phyloP scores from a whole-genome alignment of 2,888 invertebrate genomes.

The Encarsia formosa region DNA sequence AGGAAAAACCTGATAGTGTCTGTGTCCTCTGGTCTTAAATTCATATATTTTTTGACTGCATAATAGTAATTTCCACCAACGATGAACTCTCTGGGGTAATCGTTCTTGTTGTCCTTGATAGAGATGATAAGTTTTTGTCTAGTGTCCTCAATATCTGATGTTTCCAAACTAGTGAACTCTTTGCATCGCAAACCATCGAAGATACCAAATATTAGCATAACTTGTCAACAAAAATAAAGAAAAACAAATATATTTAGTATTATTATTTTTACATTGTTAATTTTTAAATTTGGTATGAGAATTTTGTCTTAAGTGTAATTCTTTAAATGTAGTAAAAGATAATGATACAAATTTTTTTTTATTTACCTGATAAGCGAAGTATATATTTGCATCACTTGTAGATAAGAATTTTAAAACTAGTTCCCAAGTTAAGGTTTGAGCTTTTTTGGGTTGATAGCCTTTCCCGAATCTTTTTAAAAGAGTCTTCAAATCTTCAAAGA shows the following conservation, averaged over 20 bases:
- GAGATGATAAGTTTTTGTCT: constrained; percentile 1
- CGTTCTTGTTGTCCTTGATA: constrained; percentile 13
- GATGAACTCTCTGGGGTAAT: constrained; percentile 3
- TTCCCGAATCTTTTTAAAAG: constrained; percentile 3
- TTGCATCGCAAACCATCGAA: constrained; percentile 1
- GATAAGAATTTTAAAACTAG: too few species aligned
- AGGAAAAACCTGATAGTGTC: constrained; percentile 15
- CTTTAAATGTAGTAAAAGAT: too few species aligned
- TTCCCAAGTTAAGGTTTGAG: too few species aligned
- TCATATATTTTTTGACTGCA: constrained; percentile 7
- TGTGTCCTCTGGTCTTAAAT: constrained; percentile 4
- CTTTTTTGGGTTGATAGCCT: too few species aligned
- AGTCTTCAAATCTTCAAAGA: constrained; percentile 6
- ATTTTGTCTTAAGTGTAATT: too few species aligned
- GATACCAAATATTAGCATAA: constrained; percentile 6
- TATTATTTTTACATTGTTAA: too few species aligned
- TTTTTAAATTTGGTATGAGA: too few species aligned
- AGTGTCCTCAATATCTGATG: constrained; percentile 5
- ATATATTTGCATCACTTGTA: too few species aligned
- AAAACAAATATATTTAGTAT: too few species aligned
- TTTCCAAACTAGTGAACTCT: constrained; percentile 2
- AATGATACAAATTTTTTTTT: too few species aligned
- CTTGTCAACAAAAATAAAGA: constrained; percentile 2
- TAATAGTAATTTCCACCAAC: constrained; percentile 11
- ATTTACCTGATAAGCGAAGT: too few species aligned